Base-by-base conservation (phyloP, 2,797 vertebrate genomes). In the Anolis apletophallus region DNA sequence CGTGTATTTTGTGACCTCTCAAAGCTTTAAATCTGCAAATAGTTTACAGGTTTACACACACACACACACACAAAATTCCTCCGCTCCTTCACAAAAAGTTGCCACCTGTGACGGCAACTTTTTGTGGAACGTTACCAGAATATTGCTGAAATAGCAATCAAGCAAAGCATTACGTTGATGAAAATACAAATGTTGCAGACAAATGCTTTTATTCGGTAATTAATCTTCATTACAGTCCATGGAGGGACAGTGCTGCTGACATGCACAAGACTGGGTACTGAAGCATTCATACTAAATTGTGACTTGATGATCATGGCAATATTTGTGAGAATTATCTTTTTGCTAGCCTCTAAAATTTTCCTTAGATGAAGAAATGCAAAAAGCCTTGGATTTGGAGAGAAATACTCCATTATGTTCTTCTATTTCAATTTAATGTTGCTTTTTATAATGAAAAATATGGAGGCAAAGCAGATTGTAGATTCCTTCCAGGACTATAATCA, bases 51-150 rank as follows among this genome's bases (percentile, higher is more conserved):
- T 17, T 21, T 52, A 55, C n/a, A n/a, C n/a, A n/a, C n/a, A n/a
- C n/a, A 8, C 32, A 46, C 32, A 36, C 36, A 5, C 40, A 46
- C 46, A 0, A 0, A 0, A 0, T 0, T 26, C 50, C 74, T 46
- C 21, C 9, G 0, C 19, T 17, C 8, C 7, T 29, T 26, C 7
- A 8, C 46, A 46, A 46, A 46, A 46, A 5, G 46, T 46, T 46
- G 46, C 46, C 46, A 46, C 26, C 61, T 64, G 61, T 9, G 34
- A 23, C 40, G 9, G 69, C 32, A 68, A 32, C 7, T 19, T 36
- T 71, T 71, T 36, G 69, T 72, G 36, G 36, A 72, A 67, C 13
- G 7, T 16, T 54, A 52, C 7, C 10, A 76, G 32, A 9, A 54
- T 84, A 14, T 36, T 68, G 46, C 23, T 77, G 59, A 77, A 84